A percentile compares a stretch with the other conserved stretches of the same genome.
Conservation (phyloP, 2,888 invertebrate species). For the Epistrophella euchroma region DNA sequence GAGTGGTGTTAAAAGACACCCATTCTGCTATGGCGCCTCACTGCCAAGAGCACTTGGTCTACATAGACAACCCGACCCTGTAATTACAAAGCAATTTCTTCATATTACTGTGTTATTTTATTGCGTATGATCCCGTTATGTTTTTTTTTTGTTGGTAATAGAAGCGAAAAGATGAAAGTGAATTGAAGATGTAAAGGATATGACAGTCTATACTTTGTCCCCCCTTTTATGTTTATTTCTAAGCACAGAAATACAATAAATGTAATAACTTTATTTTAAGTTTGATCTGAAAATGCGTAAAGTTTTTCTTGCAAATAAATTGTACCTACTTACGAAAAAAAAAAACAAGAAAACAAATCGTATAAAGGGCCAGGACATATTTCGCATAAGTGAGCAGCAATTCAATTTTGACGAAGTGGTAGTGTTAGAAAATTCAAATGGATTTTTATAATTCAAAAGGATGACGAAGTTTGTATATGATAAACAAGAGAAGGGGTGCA, state of each 20-base stretch:
- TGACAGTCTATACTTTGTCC: not conserved
- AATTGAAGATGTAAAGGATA: slow-evolving; percentile 35
- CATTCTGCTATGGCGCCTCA: not conserved
- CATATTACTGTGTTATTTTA: slow-evolving; percentile 42
- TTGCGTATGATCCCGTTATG: slow-evolving; percentile 3
- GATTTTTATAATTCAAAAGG: slow-evolving; percentile 37
- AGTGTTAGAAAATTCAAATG: slow-evolving; percentile 59
- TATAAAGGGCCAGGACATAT: slow-evolving; percentile 10
- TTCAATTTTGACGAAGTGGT: slow-evolving; percentile 64
- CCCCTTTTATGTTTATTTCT: not conserved
- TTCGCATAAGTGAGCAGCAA: slow-evolving; percentile 30
- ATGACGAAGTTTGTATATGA: slow-evolving; percentile 9
- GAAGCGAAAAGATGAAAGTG: slow-evolving; percentile 47
- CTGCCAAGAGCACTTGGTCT: not conserved
- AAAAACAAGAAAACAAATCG: slow-evolving; percentile 31
- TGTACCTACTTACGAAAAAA: slow-evolving; percentile 39
- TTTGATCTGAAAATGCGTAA: slow-evolving; percentile 37
- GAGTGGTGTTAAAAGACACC: too few relatives aligned
- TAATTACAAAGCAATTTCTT: not conserved
- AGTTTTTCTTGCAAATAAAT: slow-evolving; percentile 47
- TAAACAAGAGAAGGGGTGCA: slow-evolving; percentile 7
- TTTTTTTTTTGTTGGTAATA: not conserved
- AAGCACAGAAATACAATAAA: not conserved
- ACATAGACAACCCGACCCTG: not conserved
- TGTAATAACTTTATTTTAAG: slow-evolving; percentile 38